Base-by-base conservation (phyloP, 2,113 vertebrate species). In the Axis porcinus region DNA sequence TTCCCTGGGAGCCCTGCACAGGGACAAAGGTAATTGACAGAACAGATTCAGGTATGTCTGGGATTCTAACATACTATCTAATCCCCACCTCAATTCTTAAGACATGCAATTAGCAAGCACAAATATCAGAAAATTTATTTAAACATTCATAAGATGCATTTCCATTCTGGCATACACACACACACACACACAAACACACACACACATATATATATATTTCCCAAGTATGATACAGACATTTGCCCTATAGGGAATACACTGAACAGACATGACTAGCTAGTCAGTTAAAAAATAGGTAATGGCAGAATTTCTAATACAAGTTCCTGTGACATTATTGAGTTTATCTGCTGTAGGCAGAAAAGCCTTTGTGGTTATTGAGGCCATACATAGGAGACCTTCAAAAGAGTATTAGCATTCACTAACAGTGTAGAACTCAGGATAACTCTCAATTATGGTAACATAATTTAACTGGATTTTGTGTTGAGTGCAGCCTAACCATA, bases 381-480 rank as follows among this genome's bases (percentile, higher is more conserved):
- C 78, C 88, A 84, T 60, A 74, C 67, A 91, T 5, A 94, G 79
- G 84, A 96, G 86, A 91, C 57, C 79, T 96, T 81, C 82, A 64
- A 90, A 90, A 92, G 62, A 97, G 62, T 95, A 98, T 98, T 91
- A 98, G 86, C 67, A 91, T 91, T 91, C 91, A 96, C 96, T 97
- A 97, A 93, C 81, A 74, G 78, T 52, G 40, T 15, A 91, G 91
- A 89, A 94, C 64, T 96, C 89, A 27, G 43, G 50, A 43, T 30
- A 87, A 91, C 78, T 95, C 93, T 98, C 96, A 96, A 82, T 97
- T 98, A 95, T 58, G 89, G 91, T 52, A 95, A 97, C 74, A 82
- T 91, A 89, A 97, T 74, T 92, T 91, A 91, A 84, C 25, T 36
- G 1, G 7, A 91, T 64, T 93, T 90, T 93, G 52, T 52, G 79